Conservation (phyloP, 2,797 vertebrate species). For the Kryptopterus vitreolus region DNA sequence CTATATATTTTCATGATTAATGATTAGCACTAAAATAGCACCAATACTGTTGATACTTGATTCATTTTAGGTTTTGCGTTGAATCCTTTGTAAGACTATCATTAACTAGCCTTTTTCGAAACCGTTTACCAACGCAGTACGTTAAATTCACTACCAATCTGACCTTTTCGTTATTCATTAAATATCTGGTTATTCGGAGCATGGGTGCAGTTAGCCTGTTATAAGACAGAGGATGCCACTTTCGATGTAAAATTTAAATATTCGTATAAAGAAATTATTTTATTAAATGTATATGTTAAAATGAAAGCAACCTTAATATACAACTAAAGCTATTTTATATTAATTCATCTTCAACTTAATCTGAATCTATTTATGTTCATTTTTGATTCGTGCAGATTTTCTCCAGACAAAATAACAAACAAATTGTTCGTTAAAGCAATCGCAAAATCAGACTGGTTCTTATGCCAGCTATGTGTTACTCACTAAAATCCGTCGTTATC, state of each 20-base stretch:
- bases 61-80: too few species aligned
- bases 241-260: not conserved
- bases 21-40: not conserved
- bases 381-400: not conserved
- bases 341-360: too few species aligned
- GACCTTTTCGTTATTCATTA: not conserved
- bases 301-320: too few species aligned
- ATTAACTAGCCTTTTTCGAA: not conserved
- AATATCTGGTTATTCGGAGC: not conserved
- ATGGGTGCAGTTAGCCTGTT: not conserved
- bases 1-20: not conserved
- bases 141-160: not conserved
- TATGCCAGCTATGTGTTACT: not conserved
- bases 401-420: not conserved
- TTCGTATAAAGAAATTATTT: too few species aligned
- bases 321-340: too few species aligned
- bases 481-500: not conserved
- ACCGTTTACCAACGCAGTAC: not conserved
- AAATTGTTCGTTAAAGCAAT: not conserved
- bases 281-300: too few species aligned
- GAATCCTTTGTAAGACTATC: not conserved
- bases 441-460: not conserved
- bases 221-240: slow-evolving; percentile 5
- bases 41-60: too few species aligned
- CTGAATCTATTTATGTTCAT: not conserved